Evolutionary conservation across 1,140 invertebrate species (phyloP), one percentile per base, ranked within the genome.

Genomic region (Manduca sexta): DNA sequence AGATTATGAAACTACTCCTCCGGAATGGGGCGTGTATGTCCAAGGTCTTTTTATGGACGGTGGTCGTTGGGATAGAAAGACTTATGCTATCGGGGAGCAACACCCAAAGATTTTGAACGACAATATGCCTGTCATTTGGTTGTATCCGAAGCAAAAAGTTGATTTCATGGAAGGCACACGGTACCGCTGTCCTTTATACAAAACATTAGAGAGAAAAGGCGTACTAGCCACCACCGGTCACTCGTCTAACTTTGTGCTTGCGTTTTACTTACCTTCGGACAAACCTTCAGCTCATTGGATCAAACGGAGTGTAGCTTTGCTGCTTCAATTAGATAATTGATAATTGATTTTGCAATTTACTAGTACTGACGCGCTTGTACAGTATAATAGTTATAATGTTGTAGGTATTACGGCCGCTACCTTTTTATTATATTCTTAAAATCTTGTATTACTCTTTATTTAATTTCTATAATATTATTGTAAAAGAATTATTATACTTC

Each of bases 181-280:
- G 37, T 97, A 97, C 67, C 88, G 87, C 48, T 95, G 93, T 75
- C 95, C 95, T 3, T 84, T 97, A 1, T 97, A 97, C 74, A 96
- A 96, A 72, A 97, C 96, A 0, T 92, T 93, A 11, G 95, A 93
- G 55, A 88, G 96, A 51, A 90, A 91, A 63, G 95, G 95, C 7
- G 90, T 92, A 48, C 81, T 93, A 8, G 95, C 94, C 37, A 97
- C 95, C 0, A 97, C 95, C 0, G 95, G 96, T 0, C 95, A 97
- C 82, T 97, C 95, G 0, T 96, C 95, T 0, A 97, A 97, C 86
- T 97, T 94, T 84, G 93, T 97, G 0, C 78, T 97, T 35, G 91
- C 92, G 1, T 89, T 97, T 56, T 87, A 92, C 41, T 76, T 97
- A 14, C 90, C 93, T 12, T 94, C 94, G 0, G 74, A 91, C 49